Percentiles rank a stretch among this genome's conserved stretches.
These are phyloP conservation scores for Leptestheria dahalacensis DNA, from an alignment of 1,140 invertebrate genomes.

Conservation along the genomic window DNA sequence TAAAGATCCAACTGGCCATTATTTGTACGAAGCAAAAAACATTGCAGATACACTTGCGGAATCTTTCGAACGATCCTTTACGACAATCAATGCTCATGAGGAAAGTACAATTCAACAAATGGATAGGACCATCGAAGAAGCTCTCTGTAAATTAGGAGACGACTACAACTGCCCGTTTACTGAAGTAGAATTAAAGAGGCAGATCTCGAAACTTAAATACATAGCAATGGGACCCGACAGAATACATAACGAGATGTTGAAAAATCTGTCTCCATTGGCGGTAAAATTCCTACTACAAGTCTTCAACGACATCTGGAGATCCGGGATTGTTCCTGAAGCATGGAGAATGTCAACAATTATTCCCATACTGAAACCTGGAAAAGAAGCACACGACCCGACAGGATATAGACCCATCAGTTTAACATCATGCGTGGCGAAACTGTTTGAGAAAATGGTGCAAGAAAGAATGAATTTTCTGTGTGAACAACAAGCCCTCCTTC, in stretches of 20 bases:
- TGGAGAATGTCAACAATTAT: not conserved
- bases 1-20: not conserved
- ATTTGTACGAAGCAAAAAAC: not conserved
- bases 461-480: not conserved
- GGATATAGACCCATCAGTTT: not conserved
- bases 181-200: not conserved
- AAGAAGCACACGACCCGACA: not conserved
- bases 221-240: not conserved
- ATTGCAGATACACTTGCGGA: not conserved
- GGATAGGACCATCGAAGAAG: not conserved
- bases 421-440: not conserved
- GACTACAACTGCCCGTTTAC: not conserved
- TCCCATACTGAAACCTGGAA: not conserved
- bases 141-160: not conserved
- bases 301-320: not conserved
- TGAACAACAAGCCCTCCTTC: slow-evolving; percentile 5
- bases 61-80: not conserved
- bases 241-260: not conserved
- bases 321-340: not conserved
- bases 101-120: not conserved
- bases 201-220: not conserved
- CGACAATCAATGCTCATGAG: not conserved
- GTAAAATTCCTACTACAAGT: not conserved
- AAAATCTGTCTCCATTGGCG: not conserved
- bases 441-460: not conserved